Percentiles rank a stretch among this genome's conserved stretches.
Conservation (phyloP, 37 sponge, comb jelly and placozoan species). For the Petrosia ficiformis region DNA sequence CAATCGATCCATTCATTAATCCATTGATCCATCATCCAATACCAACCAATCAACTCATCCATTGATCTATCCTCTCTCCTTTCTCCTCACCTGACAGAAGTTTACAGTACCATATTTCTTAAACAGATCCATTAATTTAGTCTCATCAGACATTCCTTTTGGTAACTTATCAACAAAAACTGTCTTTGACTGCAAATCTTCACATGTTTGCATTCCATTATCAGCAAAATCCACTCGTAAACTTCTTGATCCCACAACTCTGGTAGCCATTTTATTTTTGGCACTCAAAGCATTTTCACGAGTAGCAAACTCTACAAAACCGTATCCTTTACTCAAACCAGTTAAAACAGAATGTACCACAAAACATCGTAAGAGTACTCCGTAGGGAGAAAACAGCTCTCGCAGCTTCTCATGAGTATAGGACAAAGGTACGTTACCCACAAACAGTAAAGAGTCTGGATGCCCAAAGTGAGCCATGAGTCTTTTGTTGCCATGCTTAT, state of each 20-base stretch:
- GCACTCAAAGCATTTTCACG: constrained; percentile 59
- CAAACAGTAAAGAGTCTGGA: constrained; percentile 71
- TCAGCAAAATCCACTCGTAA: constrained; percentile 77
- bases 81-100: constrained; percentile 77
- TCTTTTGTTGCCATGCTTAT: background rate
- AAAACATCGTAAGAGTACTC: constrained; percentile 55
- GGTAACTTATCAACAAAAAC: constrained; percentile 81
- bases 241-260: constrained; percentile 44
- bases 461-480: constrained; percentile 29
- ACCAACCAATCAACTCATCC: too few species aligned
- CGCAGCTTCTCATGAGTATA: constrained; percentile 31
- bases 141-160: constrained; percentile 47
- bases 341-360: constrained; percentile 41
- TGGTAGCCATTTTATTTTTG: constrained; percentile 58
- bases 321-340: constrained; percentile 66
- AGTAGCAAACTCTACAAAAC: constrained; percentile 58
- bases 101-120: constrained; percentile 51
- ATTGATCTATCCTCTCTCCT: too few species aligned
- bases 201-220: constrained; percentile 45
- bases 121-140: constrained; percentile 30
- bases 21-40: too few species aligned
- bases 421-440: constrained; percentile 61
- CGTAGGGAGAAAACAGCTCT: constrained; percentile 36
- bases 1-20: too few species aligned
- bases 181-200: constrained; percentile 65